Base-by-base conservation (phyloP, 30 jellyfish, hydroid and myxozoan genomes). In the Aurelia sp. region DNA sequence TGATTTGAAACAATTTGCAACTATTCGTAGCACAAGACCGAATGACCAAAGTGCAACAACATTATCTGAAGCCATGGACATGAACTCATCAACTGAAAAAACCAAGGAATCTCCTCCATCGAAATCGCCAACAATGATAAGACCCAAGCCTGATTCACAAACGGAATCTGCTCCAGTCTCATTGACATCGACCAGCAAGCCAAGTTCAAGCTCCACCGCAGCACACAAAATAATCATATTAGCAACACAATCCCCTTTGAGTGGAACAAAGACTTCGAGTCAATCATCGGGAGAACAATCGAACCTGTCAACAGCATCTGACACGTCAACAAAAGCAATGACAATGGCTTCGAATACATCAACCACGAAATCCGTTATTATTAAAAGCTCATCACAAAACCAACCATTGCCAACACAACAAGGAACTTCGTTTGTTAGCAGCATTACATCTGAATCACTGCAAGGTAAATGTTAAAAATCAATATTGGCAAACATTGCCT, bases 341-440 rank as follows among this genome's bases (percentile, higher is more conserved):
- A 22, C 84, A 16, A 48, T 55, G 65, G 22, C 90, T 11, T 76
- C 96, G 41, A 16, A 66, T 17, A 22, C 83, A 18, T n/a, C 87
- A 30, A 16, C 80, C 47, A 77, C 82, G 51, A 83, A 90, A 58
- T 67, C 85, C 2, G 86, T 66, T 4, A 23, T 74, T 17, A 74
- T 72, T 84, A 73, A 62, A 31, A 79, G 92, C 79, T 66, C 88
- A 64, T 63, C 92, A 11, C 89, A 77, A 8, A 50, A 62, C 61
- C 84, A 67, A 52, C 58, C 89, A 23, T 50, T 86, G 13, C 68
- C 90, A n/a, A 20, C 87, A 19, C 20, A 91, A 19, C 20, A 91
- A n/a, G 96, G 97, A 8, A 64, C 92, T 8, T 80, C 97, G 27
- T 83, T 93, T 85, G 97, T 93, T 47, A 93, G 96, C 86, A 93